Evolutionary conservation across 2,113 vertebrate genomes (phyloP).

Genomic region (Meleagris gallopavo): DNA sequence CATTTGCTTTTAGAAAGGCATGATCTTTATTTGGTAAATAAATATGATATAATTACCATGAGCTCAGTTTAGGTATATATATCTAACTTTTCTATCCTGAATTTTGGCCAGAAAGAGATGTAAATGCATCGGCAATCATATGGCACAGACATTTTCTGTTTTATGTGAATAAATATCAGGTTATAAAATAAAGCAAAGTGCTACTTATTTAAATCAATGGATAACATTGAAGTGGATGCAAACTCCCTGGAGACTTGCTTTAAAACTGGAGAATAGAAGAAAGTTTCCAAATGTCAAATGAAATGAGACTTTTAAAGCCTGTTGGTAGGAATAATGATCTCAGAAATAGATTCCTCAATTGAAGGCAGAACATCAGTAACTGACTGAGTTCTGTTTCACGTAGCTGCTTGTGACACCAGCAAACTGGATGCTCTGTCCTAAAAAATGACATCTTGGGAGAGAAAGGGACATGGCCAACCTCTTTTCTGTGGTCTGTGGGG

Average conservation of each 20-base stretch:
- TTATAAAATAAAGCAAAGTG: not conserved
- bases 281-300: not conserved
- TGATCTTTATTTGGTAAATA: not conserved
- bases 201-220: not conserved
- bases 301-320: not conserved
- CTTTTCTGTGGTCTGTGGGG: too few species aligned
- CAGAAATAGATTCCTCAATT: not conserved
- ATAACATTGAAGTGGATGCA: not conserved
- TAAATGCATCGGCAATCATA: not conserved
- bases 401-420: not conserved
- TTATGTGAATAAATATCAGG: not conserved
- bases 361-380: not conserved
- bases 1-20: not conserved
- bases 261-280: not conserved
- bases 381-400: not conserved
- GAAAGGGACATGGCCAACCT: too few species aligned
- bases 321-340: not conserved
- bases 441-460: not conserved
- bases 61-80: not conserved
- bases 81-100: not conserved
- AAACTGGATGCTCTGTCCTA: not conserved
- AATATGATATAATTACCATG: not conserved
- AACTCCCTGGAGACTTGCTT: not conserved
- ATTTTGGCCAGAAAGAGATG: not conserved
- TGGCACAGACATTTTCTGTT: not conserved